Evolutionary conservation across 1,140 invertebrate genomes (phyloP).

Genomic region (Drosophila arizonae): DNA sequence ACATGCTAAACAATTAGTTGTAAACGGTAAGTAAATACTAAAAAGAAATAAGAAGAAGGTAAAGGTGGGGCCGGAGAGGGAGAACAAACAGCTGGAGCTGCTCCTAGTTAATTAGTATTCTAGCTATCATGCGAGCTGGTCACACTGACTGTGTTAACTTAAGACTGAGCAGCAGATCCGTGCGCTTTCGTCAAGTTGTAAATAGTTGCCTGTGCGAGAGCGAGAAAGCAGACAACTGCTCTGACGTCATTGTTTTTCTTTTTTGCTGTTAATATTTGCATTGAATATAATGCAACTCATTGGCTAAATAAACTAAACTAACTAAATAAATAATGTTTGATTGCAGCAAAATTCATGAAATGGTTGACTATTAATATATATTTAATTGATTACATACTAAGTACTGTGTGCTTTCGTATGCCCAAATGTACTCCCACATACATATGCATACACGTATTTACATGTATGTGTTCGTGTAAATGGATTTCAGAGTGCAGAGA

Average conservation of each 20-base stretch:
- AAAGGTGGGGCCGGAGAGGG: background rate
- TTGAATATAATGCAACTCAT: background rate
- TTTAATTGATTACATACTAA: too few relatives aligned
- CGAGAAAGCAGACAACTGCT: background rate
- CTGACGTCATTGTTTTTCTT: background rate
- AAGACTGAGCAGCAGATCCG: background rate
- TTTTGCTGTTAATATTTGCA: background rate
- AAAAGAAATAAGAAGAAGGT: background rate
- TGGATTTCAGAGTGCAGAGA: too few relatives aligned
- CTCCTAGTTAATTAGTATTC: background rate
- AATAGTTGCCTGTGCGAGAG: background rate
- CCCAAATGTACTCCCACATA: too few relatives aligned
- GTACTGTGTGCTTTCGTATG: too few relatives aligned
- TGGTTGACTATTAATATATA: too few relatives aligned
- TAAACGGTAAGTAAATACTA: conserved; percentile 32
- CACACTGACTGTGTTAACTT: background rate
- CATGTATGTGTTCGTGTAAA: too few relatives aligned
- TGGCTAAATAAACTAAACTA: background rate
- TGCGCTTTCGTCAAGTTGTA: background rate
- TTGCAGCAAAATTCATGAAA: too few relatives aligned
- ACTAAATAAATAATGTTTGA: too few relatives aligned
- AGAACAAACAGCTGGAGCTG: background rate
- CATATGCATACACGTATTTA: too few relatives aligned
- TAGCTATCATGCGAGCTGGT: background rate
- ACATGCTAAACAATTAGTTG: conserved; percentile 19